These are phyloP conservation scores for Hyposmocoma kahamanoa DNA, from an alignment of 1,140 invertebrate genomes.

Conservation along the genomic window DNA sequence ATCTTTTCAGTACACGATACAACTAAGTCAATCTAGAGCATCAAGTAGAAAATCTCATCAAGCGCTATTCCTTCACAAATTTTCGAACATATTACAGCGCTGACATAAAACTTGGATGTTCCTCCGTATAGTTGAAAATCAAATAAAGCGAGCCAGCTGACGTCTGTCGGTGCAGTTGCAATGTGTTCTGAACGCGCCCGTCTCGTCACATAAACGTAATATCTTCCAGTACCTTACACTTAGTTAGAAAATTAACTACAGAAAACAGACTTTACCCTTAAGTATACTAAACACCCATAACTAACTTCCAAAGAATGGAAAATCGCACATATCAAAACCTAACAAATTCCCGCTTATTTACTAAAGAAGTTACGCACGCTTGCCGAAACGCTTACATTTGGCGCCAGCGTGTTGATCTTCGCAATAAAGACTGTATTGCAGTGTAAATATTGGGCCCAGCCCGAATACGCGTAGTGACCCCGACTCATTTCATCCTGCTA, in stretches of 20 bases:
- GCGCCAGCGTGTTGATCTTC: constrained; percentile 29
- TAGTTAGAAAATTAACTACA: too few species aligned
- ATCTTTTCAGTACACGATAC: not conserved
- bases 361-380: constrained; percentile 23
- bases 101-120: constrained; percentile 32
- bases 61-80: constrained; percentile 19
- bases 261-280: too few species aligned
- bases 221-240: constrained; percentile 25
- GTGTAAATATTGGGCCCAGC: constrained; percentile 50
- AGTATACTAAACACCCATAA: too few species aligned
- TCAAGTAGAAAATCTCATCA: constrained; percentile 22
- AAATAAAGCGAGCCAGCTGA: constrained; percentile 51
- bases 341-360: constrained; percentile 12
- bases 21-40: constrained; percentile 5
- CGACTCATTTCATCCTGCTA: constrained; percentile 59
- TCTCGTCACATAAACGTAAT: constrained; percentile 39
- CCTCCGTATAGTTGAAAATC: constrained; percentile 39
- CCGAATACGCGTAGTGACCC: constrained; percentile 37
- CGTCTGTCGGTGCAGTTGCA: constrained; percentile 35
- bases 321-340: not conserved
- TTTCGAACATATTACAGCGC: constrained; percentile 15
- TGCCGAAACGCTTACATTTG: constrained; percentile 26
- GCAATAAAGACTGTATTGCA: constrained; percentile 58
- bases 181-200: constrained; percentile 32
- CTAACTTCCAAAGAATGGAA: too few species aligned